Evolutionary conservation across 2,888 invertebrate genomes (phyloP).

Genomic region (Caenorhabditis afra): DNA sequence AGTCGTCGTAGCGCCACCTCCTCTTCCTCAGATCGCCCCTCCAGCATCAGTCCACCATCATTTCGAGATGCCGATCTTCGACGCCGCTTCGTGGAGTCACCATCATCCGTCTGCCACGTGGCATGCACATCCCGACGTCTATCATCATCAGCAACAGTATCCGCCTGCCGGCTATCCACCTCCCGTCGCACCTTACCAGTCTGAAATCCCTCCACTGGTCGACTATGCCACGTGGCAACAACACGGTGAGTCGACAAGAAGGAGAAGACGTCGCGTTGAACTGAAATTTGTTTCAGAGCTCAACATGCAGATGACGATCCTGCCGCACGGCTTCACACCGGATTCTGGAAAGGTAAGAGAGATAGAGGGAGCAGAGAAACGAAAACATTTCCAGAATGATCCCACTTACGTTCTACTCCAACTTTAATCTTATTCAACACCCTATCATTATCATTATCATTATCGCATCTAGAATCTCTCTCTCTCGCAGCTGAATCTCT

Average conservation of each 20-base stretch:
- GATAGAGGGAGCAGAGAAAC: neutral
- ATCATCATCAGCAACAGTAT: slow-evolving; percentile 14
- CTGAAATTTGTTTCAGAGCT: slow-evolving; percentile 29
- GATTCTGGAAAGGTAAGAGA: slow-evolving; percentile 28
- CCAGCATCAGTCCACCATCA: slow-evolving; percentile 12
- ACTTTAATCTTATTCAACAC: neutral
- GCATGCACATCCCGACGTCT: slow-evolving; percentile 22
- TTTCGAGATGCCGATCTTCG: slow-evolving; percentile 47
- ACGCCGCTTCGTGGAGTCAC: slow-evolving; percentile 26
- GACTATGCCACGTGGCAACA: slow-evolving; percentile 39
- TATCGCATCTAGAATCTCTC: too few relatives aligned
- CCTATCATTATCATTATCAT: neutral
- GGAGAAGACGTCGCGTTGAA: too few relatives aligned
- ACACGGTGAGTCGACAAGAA: slow-evolving; percentile 26
- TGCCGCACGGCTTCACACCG: slow-evolving; percentile 11
- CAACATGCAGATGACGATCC: slow-evolving; percentile 19
- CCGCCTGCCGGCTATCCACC: neutral
- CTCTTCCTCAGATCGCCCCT: neutral
- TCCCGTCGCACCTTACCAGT: neutral
- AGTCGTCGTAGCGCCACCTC: neutral
- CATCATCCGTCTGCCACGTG: slow-evolving; percentile 5
- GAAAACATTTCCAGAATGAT: neutral
- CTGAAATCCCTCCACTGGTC: slow-evolving; percentile 23
- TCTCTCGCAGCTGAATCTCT: neutral
- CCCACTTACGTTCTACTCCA: neutral